Percentiles rank a stretch among this genome's conserved stretches.
Conservation (phyloP, 2,797 vertebrate species). For the Characodon lateralis region DNA sequence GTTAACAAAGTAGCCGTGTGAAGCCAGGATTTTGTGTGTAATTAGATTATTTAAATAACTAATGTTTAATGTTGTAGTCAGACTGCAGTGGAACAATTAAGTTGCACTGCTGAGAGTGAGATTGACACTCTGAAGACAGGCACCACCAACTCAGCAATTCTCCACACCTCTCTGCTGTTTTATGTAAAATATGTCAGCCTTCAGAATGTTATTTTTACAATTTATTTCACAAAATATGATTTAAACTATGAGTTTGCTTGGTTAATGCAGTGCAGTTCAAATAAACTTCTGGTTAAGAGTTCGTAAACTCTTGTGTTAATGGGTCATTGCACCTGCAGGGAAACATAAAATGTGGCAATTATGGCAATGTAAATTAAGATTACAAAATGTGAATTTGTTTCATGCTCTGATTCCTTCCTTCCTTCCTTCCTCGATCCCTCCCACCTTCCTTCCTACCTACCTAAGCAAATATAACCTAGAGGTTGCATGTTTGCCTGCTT, state of each 20-base stretch:
- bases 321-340: background rate
- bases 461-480: background rate
- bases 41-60: background rate
- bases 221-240: background rate
- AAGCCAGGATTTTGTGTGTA: background rate
- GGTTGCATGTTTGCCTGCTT: too few relatives aligned
- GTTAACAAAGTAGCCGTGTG: conserved; percentile 56
- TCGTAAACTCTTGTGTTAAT: background rate
- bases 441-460: background rate
- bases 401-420: background rate
- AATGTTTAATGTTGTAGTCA: background rate
- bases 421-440: background rate
- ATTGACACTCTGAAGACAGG: background rate
- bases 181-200: background rate
- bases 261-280: background rate
- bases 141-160: background rate
- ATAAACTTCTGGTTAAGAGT: background rate
- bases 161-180: background rate
- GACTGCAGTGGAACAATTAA: background rate
- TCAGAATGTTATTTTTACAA: background rate
- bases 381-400: background rate
- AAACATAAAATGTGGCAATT: background rate
- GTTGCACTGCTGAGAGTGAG: background rate
- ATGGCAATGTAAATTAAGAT: background rate
- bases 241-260: background rate